Evolutionary conservation across 53 echinoderm and acorn worm genomes (phyloP).

Genomic region (Astropecten irregularis): DNA sequence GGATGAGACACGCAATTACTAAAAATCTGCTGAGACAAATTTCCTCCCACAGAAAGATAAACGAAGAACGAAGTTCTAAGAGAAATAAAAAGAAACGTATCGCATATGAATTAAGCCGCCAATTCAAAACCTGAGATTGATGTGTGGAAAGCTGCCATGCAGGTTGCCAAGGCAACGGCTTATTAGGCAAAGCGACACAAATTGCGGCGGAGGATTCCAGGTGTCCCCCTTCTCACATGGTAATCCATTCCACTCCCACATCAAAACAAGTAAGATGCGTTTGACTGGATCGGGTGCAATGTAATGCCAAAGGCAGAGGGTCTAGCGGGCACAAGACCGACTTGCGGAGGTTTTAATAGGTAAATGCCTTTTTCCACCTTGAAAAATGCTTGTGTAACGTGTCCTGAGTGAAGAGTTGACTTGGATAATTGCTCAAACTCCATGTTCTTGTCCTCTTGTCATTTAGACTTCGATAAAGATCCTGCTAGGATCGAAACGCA

Average conservation of each 20-base stretch:
- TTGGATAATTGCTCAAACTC: no score
- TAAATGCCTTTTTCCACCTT: no score
- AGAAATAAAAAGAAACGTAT: background rate
- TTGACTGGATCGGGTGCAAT: background rate
- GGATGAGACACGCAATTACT: background rate
- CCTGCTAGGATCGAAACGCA: no score
- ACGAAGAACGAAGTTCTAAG: background rate
- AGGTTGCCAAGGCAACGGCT: background rate
- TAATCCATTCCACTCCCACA: conserved; percentile 3
- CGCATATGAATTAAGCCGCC: background rate
- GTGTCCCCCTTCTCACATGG: background rate
- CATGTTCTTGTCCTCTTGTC: no score
- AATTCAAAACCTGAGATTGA: background rate
- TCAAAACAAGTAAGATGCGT: conserved; percentile 29
- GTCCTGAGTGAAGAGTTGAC: no score
- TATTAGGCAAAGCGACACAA: conserved; percentile 19
- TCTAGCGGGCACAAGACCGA: no score
- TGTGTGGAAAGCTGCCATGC: conserved; percentile 19
- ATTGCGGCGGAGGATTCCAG: conserved; percentile 35
- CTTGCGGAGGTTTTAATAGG: no score
- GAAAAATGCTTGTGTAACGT: no score
- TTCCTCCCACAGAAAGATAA: no score
- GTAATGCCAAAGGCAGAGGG: no score
- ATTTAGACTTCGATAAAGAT: no score
- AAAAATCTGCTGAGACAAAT: no score